Evolutionary conservation across 2,113 vertebrate species (phyloP).

Genomic region (Toxostoma redivivum): DNA sequence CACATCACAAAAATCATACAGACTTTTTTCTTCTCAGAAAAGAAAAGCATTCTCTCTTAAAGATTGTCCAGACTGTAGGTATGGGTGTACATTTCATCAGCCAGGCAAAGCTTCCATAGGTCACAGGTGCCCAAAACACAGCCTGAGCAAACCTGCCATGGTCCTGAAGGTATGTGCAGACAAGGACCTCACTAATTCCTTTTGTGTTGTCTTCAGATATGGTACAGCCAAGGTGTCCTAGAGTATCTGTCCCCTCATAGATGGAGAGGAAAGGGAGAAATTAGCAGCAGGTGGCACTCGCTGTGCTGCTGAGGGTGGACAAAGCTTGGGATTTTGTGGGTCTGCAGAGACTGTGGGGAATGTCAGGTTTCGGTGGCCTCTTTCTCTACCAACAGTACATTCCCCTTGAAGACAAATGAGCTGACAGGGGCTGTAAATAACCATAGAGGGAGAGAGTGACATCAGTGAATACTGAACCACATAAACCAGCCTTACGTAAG

Average conservation of each 20-base stretch:
- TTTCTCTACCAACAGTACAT: background rate
- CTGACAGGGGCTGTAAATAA: background rate
- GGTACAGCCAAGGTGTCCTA: background rate
- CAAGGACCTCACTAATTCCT: background rate
- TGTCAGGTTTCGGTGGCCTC: background rate
- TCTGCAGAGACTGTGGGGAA: background rate
- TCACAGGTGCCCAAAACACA: background rate
- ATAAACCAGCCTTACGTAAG: background rate
- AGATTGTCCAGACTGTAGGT: background rate
- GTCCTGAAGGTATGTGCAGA: background rate
- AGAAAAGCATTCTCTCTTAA: background rate
- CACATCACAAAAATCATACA: constrained; percentile 5
- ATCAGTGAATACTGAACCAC: background rate
- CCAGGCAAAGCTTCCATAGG: background rate
- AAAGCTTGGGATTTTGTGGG: background rate
- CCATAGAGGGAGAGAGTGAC: background rate
- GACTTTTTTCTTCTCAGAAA: background rate
- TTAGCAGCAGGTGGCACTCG: background rate
- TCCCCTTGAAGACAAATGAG: background rate
- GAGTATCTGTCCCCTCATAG: background rate
- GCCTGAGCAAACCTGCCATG: background rate
- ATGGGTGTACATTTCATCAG: background rate
- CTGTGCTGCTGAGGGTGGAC: background rate
- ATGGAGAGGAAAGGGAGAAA: background rate
- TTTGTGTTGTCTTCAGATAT: background rate